These are phyloP conservation scores for Pseudorectes ferrugineus DNA, from an alignment of 2,113 vertebrate genomes.

Conservation along the genomic window DNA sequence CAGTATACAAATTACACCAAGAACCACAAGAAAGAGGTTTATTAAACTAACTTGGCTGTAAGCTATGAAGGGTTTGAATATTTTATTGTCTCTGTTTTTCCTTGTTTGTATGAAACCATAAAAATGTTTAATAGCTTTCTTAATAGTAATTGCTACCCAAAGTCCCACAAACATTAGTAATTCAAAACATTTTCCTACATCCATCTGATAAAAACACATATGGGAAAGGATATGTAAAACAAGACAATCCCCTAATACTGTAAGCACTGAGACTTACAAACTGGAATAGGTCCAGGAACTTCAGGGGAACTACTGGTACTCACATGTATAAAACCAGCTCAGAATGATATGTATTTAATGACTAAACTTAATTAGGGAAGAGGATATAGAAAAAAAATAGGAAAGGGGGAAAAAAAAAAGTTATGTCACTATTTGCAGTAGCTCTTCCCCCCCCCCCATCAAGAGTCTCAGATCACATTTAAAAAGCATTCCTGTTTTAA, in stretches of 20 bases:
- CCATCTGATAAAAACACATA: neutral
- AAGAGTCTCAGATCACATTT: neutral
- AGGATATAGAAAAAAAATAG: neutral
- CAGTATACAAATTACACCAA: neutral
- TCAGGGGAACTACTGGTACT: neutral
- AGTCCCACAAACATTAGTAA: neutral
- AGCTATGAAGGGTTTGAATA: neutral
- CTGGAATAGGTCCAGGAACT: neutral
- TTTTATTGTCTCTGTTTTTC: neutral
- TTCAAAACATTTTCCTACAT: neutral
- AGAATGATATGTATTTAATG: neutral
- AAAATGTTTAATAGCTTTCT: neutral
- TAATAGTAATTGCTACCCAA: neutral
- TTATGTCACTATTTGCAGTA: neutral
- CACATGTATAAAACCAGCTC: neutral
- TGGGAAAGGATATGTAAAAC: neutral
- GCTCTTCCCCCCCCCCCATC: neutral
- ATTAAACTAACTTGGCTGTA: neutral
- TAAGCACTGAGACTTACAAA: neutral
- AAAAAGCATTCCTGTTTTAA: neutral
- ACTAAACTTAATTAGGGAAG: neutral
- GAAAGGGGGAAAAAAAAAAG: neutral
- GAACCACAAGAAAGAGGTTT: neutral
- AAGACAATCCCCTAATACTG: neutral
- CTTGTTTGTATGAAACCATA: neutral